These are phyloP conservation scores for Sardinella longiceps DNA, from an alignment of 2,797 vertebrate species.

Conservation along the genomic window DNA sequence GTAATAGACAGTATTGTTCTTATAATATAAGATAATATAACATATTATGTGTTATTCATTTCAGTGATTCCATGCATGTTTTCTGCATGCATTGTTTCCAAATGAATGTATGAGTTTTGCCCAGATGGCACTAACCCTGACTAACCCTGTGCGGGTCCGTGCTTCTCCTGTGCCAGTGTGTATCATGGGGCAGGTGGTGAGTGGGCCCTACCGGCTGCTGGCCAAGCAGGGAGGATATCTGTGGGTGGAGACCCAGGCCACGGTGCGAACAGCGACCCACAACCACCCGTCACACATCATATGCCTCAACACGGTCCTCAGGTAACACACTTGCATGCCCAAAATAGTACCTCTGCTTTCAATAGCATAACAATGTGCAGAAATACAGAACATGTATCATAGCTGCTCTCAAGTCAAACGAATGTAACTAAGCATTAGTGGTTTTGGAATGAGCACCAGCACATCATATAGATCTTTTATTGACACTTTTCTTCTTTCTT, in stretches of 20 bases:
- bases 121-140: no score
- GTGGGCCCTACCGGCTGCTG: constrained; percentile 90
- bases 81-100: no score
- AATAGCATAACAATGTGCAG: no score
- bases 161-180: constrained; percentile 81
- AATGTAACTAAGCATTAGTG: no score
- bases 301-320: constrained; percentile 92
- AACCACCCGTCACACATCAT: constrained; percentile 88
- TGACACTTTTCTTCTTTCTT: no score
- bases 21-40: no score
- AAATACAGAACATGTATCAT: background rate
- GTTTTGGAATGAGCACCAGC: background rate
- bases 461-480: background rate
- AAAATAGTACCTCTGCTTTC: background rate
- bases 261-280: constrained; percentile 85
- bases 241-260: constrained; percentile 94
- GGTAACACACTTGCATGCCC: constrained; percentile 66
- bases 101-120: no score
- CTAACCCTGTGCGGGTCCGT: no score
- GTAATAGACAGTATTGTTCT: no score
- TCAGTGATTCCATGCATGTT: no score
- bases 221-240: constrained; percentile 91
- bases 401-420: background rate
- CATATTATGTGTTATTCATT: no score
- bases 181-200: constrained; percentile 90